Evolutionary conservation across 2,888 invertebrate genomes (phyloP), one percentile per base, ranked within the genome.

Genomic region (Pogonocherus hispidulus): DNA sequence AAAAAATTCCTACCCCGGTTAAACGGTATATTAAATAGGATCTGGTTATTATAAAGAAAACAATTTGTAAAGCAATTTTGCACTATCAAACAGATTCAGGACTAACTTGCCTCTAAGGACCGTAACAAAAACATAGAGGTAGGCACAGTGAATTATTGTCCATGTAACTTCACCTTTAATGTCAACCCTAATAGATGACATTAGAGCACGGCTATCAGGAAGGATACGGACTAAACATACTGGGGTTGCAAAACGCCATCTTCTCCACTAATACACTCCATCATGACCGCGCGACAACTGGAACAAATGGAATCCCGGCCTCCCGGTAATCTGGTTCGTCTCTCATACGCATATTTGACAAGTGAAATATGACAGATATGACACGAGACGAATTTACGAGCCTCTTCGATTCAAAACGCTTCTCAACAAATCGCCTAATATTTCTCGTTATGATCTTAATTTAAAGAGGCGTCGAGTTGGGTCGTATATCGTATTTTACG

Each of bases 221-320:
- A 37, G 60, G 60, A 35, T 60, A 14, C 19, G 46, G n/a, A 18
- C 49, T 49, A 49, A 49, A 22, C 49, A 27, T 23, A 19, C 35
- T 22, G 49, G 49, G 47, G 60, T 20, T n/a, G 49, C 27, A 23
- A 49, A 32, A 47, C 49, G 49, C 44, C 23, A 18, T 19, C 16
- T 23, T 27, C 11, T 19, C 54, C 63, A 41, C 44, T 63, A 55
- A 64, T 64, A 67, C 76, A 79, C 75, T 81, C 79, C 78, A 79
- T 82, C 82, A 81, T 75, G 76, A 72, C 71, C 72, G 16, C 14
- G 78, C 79, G 82, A 82, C 82, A 82, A 81, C 75, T 81, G 81
- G 81, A 82, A 82, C 82, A 82, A 83, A 82, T 82, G 81, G 81
- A 82, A 81, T 83, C 81, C 72, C 71, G 67, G 66, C 75, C 76